phyloP scores from a whole-genome alignment of 2,113 vertebrate species.

The Ochotona curzoniae region DNA sequence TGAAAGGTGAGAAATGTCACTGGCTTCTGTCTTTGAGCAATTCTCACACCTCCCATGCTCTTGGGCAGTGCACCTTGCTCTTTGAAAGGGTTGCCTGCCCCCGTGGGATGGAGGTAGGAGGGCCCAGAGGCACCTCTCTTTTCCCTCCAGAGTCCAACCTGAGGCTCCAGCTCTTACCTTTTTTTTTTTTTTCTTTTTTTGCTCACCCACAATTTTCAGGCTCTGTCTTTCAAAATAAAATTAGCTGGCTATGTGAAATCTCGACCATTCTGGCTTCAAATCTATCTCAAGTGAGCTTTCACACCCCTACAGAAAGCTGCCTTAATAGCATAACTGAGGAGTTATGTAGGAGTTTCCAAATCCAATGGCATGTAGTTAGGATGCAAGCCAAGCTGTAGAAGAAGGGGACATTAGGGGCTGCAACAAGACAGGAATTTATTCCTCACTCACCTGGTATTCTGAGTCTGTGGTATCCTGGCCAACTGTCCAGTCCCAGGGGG shows the following conservation, averaged over 20 bases:
- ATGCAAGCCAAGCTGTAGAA: neutral
- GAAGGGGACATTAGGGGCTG: neutral
- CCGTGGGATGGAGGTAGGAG: no score
- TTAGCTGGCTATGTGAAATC: neutral
- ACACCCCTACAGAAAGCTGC: neutral
- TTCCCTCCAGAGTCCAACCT: no score
- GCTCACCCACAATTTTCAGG: neutral
- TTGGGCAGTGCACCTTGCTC: accelerated
- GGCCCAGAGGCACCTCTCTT: neutral
- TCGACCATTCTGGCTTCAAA: conserved; percentile 21
- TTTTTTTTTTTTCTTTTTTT: neutral
- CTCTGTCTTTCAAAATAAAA: conserved; percentile 37
- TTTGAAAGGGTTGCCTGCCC: neutral
- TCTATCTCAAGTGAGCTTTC: conserved; percentile 47
- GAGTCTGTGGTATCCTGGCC: neutral
- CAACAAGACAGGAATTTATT: neutral
- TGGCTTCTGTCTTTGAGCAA: neutral
- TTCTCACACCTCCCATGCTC: neutral
- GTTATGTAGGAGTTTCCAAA: neutral
- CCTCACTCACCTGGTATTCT: neutral
- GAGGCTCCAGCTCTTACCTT: neutral
- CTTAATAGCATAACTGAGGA: conserved; percentile 14
- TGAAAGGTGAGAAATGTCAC: neutral
- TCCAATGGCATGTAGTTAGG: neutral
- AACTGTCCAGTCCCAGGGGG: neutral